These are phyloP conservation scores for Potamarius usumacintae DNA, from an alignment of 2,113 vertebrate species.

Conservation along the genomic window DNA sequence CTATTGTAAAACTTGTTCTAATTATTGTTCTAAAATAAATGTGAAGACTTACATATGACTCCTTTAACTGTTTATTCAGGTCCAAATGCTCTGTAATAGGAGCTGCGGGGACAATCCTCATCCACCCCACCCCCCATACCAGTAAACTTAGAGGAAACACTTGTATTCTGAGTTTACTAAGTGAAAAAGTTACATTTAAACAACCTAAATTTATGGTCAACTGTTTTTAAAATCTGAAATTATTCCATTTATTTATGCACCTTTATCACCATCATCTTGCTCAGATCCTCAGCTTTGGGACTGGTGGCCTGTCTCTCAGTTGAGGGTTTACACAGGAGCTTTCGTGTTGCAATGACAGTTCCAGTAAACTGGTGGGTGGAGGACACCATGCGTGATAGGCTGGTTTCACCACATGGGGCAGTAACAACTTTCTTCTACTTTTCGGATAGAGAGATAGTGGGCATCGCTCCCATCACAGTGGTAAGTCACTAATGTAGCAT, in stretches of 20 bases:
- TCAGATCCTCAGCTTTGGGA: slow-evolving; percentile 58
- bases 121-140: no score
- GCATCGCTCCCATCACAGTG: slow-evolving; percentile 70
- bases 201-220: not conserved
- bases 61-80: no score
- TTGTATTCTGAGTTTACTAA: not conserved
- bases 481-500: slow-evolving; percentile 47
- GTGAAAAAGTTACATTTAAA: not conserved
- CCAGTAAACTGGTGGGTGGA: slow-evolving; percentile 71
- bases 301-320: slow-evolving; percentile 69
- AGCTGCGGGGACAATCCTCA: no score
- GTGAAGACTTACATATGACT: no score
- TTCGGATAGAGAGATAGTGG: slow-evolving; percentile 64
- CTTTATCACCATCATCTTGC: not conserved
- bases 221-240: not conserved
- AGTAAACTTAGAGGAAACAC: no score
- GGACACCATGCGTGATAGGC: slow-evolving; percentile 53
- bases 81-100: no score
- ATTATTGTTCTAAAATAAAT: no score
- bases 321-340: slow-evolving; percentile 57
- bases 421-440: slow-evolving; percentile 66
- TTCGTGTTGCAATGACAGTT: slow-evolving; percentile 68
- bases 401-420: slow-evolving; percentile 27
- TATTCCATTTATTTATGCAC: not conserved
- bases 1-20: no score